Evolutionary conservation across 2,113 vertebrate genomes (phyloP), one percentile per base, ranked within the genome.

Genomic region (Athene cunicularia): DNA sequence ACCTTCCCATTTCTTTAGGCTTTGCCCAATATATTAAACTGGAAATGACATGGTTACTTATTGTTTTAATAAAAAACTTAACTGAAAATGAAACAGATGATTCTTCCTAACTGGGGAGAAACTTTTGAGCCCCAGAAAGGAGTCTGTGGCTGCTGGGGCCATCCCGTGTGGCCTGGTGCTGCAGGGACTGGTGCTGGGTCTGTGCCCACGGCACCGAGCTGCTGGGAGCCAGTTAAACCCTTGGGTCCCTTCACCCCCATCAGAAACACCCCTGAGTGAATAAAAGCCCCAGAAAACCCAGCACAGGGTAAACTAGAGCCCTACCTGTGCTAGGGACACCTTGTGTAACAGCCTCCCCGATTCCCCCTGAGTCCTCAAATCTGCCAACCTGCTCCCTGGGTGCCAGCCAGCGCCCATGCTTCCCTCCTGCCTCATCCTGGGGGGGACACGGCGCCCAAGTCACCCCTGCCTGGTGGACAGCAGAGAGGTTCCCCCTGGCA

Each of bases 401-500:
- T 60, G 41, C 33, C 87, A 86, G 71, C 17, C 92, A 82, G 12
- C 2, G 1, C 68, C n/a, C 0, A 0, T 1, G 2, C 49, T 39
- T 35, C 50, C 74, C 47, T 33, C 33, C 30, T 52, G 72, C 67
- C 41, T 86, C 64, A 2, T 45, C 63, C 52, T 2, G 6, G 9
- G 52, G 45, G 30, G 13, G 6, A 43, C 49, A 53, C 0, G 0
- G 23, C 30, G 19, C 9, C 21, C 0, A 0, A 70, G 32, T 26
- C 28, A 45, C n/a, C 49, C 49, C 41, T 73, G 71, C 71, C 33
- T 68, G 22, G 18, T 62, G 35, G 39, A 63, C 18, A 72, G 53
- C 12, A 66, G 30, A 62, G 45, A 70, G 9, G 33, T 35, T 1
- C 5, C 27, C 33, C 2, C 49, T 4, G 0, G 58, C 37, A 81